Base-by-base conservation (phyloP, 2,113 vertebrate genomes). In the Pituophis catenifer region DNA sequence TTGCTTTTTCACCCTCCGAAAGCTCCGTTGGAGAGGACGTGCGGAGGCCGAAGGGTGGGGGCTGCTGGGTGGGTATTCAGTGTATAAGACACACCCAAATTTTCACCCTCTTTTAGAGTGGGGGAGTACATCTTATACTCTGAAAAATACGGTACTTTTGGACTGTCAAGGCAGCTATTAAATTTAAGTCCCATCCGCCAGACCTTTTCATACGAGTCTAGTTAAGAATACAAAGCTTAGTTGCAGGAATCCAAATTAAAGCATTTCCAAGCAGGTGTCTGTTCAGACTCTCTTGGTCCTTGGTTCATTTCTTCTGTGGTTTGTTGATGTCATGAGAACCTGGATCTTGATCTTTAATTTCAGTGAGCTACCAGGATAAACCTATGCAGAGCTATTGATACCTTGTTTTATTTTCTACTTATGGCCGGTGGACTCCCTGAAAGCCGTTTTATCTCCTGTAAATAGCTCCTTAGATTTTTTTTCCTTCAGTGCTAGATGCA, bases 61-160 rank as follows among this genome's bases (percentile, higher is more conserved):
- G 38, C 38, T 44, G 48, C 6, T 50, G 48, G 48, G 48, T 7
- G 48, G 48, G 48, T 7, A 50, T 50, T 50, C 48, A 7, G 6
- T 50, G 48, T 50, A 50, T 50, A 50, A 50, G 48, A 50, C 6
- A 50, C 48, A 50, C 48, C 48, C 48, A 50, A 50, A 50, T 50
- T 50, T 50, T 50, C 48, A 50, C 48, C 48, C 48, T 50, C 48
- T 50, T 50, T 50, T 5, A 7, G 48, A 4, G 48, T 6, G 5
- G 48, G 48, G 48, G 6, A 50, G 6, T 50, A 7, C 48, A 50
- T 50, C 48, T 50, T 50, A 50, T 50, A 8, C 48, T 50, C 48
- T 7, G 48, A 50, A 50, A 50, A 50, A 50, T 48, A 48, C 44
- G 44, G 44, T 48, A 97, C 97, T 53, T 81, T 70, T n/a, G 53